These are phyloP conservation scores for Leuctra nigra DNA, from an alignment of 2,888 invertebrate species.

Conservation along the genomic window DNA sequence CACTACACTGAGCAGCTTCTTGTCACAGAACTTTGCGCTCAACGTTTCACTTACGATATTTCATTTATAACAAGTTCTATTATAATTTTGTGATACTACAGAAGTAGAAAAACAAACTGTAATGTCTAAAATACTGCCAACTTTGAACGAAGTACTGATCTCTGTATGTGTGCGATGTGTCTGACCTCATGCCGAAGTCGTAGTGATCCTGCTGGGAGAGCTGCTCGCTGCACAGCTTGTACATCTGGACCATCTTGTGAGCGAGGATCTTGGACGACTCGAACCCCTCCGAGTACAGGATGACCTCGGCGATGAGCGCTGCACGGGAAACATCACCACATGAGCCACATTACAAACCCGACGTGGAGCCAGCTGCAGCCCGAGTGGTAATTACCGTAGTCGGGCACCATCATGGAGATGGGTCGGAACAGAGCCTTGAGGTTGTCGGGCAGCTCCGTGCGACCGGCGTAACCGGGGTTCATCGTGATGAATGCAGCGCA, in stretches of 20 bases:
- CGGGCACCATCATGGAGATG: conserved; percentile 88
- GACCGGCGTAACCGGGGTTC: conserved; percentile 88
- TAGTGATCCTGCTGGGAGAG: conserved; percentile 89
- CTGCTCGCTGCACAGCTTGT: conserved; percentile 85
- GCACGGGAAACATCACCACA: conserved; percentile 28
- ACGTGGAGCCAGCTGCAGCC: too few relatives aligned
- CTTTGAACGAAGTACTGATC: too few relatives aligned
- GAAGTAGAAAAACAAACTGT: too few relatives aligned
- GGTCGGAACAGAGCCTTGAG: conserved; percentile 81
- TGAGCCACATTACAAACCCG: too few relatives aligned
- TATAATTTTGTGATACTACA: too few relatives aligned
- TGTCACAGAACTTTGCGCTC: too few relatives aligned
- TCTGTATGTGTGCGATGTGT: too few relatives aligned
- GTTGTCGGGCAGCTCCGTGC: conserved; percentile 84
- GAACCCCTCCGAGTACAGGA: conserved; percentile 89
- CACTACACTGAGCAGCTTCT: too few relatives aligned
- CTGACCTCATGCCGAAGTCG: conserved; percentile 75
- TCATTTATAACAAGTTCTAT: too few relatives aligned
- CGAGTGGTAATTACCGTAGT: conserved; percentile 68
- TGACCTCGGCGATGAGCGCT: conserved; percentile 85
- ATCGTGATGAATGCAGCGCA: conserved; percentile 87
- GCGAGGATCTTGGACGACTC: conserved; percentile 82
- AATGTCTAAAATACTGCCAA: too few relatives aligned
- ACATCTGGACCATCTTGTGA: conserved; percentile 89
- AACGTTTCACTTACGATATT: too few relatives aligned